These are phyloP conservation scores for Siphamia tubifer DNA, from an alignment of 2,113 vertebrate genomes.

Conservation along the genomic window DNA sequence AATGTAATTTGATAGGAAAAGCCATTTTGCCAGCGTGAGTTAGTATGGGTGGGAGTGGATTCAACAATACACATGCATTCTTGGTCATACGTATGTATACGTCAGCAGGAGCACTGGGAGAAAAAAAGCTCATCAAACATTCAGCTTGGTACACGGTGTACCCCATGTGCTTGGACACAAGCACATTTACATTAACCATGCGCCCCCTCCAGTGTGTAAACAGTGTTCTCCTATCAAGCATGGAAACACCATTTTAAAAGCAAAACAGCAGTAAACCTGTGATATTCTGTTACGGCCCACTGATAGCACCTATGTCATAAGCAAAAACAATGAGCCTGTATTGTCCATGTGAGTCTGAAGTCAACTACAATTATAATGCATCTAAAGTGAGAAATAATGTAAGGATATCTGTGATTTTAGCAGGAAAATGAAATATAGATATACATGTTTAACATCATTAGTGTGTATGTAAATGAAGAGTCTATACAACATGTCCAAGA, in stretches of 20 bases:
- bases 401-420: not conserved
- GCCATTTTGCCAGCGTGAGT: conserved; percentile 34
- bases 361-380: not conserved
- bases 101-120: conserved; percentile 12
- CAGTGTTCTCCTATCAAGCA: not conserved
- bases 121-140: conserved; percentile 38
- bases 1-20: conserved; percentile 66
- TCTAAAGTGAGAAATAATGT: not conserved
- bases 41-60: conserved; percentile 5
- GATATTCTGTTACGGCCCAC: not conserved
- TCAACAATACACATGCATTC: conserved; percentile 19
- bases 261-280: not conserved
- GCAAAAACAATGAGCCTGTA: not conserved
- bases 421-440: not conserved
- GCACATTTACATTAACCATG: not conserved
- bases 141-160: conserved; percentile 20
- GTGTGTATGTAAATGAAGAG: not conserved
- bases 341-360: not conserved
- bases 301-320: not conserved
- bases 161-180: conserved; percentile 2
- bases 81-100: conserved; percentile 1
- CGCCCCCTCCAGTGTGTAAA: not conserved
- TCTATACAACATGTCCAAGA: not conserved
- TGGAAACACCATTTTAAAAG: not conserved
- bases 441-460: not conserved